Evolutionary conservation across 2,113 vertebrate species (phyloP), one percentile per base, ranked within the genome.

Genomic region (Chaetorhynchus papuensis): DNA sequence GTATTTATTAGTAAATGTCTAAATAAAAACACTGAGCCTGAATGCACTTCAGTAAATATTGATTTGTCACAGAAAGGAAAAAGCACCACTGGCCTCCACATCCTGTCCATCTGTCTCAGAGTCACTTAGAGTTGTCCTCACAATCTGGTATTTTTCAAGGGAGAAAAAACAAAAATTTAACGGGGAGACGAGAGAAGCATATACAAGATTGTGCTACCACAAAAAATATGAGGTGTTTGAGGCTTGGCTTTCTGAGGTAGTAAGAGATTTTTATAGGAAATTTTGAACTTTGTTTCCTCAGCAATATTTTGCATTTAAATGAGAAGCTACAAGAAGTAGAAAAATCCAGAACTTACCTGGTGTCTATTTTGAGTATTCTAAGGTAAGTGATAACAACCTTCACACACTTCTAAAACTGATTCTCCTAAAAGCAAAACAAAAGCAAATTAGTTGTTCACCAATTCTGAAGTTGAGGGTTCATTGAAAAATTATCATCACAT

Each of bases 381-480:
- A 41, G 69, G 49, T n/a, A 88, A 57, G 52, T 4, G 33, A 66
- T 42, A 64, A 35, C 49, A 53, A 82, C n/a, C 69, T 91, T 84
- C 94, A 68, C 54, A 83, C 83, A 42, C 63, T 47, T 78, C 68
- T 76, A 30, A 53, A 92, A 65, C 44, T 30, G 50, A 81, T 74
- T 41, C 59, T 94, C 94, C 96, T 97, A 76, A 78, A 83, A 70
- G 82, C 7, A 95, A 83, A 95, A 84, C 4, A 93, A 49, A 96
- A 82, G 30, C 19, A 89, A 93, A 81, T 23, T 12, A 78, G 4
- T 19, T 52, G 35, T 54, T 69, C 39, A 41, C 28, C 20, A 76
- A 2, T 45, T 70, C 21, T 5, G 14, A 27, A 1, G 7, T 2
- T 37, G 50, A 70, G 21, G 19, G 39, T 53, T 83, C 42, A 27